phyloP scores from a whole-genome alignment of 1,140 invertebrate species.

The Hyles vespertilio region DNA sequence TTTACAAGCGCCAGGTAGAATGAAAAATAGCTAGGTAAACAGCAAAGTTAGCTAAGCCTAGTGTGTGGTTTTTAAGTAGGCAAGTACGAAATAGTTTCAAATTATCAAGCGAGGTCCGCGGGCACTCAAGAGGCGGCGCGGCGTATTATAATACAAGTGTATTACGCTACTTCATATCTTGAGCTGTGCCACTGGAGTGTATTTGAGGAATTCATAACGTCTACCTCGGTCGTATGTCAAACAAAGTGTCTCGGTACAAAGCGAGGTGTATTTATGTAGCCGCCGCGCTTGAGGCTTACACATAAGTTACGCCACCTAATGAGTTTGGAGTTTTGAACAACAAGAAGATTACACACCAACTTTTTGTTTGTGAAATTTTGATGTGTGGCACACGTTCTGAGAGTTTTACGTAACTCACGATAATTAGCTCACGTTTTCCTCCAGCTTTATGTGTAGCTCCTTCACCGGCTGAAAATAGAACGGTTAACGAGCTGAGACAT shows the following conservation, averaged over 20 bases:
- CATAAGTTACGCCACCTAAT: constrained; percentile 30
- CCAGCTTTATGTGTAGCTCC: too few species aligned
- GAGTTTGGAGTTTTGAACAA: constrained; percentile 37
- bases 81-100: too few species aligned
- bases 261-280: constrained; percentile 32
- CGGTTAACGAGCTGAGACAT: too few species aligned
- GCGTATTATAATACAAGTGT: background rate
- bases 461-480: too few species aligned
- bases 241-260: constrained; percentile 32
- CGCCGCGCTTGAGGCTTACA: constrained; percentile 28
- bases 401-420: too few species aligned
- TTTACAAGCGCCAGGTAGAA: too few species aligned
- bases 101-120: too few species aligned
- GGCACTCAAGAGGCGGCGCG: background rate
- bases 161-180: constrained; percentile 3
- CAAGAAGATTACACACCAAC: constrained; percentile 30
- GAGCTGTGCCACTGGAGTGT: background rate
- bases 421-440: too few species aligned
- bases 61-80: too few species aligned
- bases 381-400: constrained; percentile 1
- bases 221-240: constrained; percentile 30
- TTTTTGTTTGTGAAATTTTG: constrained; percentile 28
- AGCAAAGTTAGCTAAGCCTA: too few species aligned
- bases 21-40: too few species aligned
- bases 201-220: constrained; percentile 31